Base-by-base conservation (phyloP, 2,113 vertebrate species). In the Platichthys stellatus region DNA sequence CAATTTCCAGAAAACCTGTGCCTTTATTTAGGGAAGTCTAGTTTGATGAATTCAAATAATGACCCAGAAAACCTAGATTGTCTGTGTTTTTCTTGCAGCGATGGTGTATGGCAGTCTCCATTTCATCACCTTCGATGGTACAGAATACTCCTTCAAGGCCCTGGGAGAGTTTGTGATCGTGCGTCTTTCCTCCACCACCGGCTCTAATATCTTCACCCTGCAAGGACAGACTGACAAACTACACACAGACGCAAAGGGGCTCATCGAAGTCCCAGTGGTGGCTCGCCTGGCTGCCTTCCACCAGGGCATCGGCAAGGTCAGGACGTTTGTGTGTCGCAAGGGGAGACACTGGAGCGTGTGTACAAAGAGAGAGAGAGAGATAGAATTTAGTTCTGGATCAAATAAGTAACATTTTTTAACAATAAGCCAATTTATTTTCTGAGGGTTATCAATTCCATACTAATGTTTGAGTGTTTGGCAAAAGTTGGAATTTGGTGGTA, bases 181-280 rank as follows among this genome's bases (percentile, higher is more conserved):
- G 77, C 93, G 95, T 26, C 93, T 96, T 15, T 95, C 95, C 59
- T 94, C 94, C n/a, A 51, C 18, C 80, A 87, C 84, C 0, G 95
- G 95, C 76, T 93, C 92, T 54, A 95, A 96, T 79, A 90, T 95
- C 80, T 96, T 96, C 91, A 96, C 95, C 69, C 91, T 96, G 62
- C 95, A 96, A 88, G 95, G 94, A 51, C 92, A 94, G 84, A 93
- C 88, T 9, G 88, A 81, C 47, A 82, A 64, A 75, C 82, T 93
- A 26, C 81, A 84, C 68, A 72, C 66, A 69, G 79, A 89, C 9
- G n/a, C 83, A 35, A 74, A 74, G 76, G 60, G 63, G 79, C 64
- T 86, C 83, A 73, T 23, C 49, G 86, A 88, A 26, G 89, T 93
- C 60, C 92, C 95, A 5, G 92, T 82, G 49, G 74, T 96, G 78